These are phyloP conservation scores for Peromyscus maniculatus DNA, from an alignment of 2,113 vertebrate genomes.

Conservation along the genomic window DNA sequence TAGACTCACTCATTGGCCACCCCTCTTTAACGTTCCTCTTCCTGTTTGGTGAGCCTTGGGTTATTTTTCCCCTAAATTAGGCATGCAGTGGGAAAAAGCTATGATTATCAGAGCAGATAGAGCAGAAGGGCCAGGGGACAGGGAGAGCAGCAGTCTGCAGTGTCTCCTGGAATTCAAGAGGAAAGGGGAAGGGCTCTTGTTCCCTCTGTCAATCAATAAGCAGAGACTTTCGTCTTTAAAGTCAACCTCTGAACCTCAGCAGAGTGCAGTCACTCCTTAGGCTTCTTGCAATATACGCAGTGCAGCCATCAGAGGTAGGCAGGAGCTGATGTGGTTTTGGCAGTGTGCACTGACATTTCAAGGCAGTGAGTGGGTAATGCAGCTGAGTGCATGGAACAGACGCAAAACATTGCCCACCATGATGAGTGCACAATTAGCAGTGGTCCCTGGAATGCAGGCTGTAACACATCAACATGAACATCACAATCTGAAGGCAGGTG, in stretches of 20 bases:
- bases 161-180: conserved; percentile 39
- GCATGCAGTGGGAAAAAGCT: conserved; percentile 62
- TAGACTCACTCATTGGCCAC: neutral
- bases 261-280: neutral
- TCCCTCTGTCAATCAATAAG: neutral
- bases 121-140: neutral
- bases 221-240: neutral
- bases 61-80: conserved; percentile 46
- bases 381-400: neutral
- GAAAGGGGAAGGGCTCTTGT: neutral
- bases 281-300: neutral
- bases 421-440: neutral
- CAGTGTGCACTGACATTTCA: neutral
- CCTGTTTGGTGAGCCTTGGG: conserved; percentile 40
- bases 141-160: neutral
- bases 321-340: neutral
- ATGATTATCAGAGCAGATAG: conserved; percentile 64
- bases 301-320: neutral
- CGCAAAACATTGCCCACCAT: neutral
- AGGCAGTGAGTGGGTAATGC: neutral
- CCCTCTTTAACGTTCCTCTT: neutral
- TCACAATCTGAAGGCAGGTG: neutral
- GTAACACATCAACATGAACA: no score
- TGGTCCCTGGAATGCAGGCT: neutral
- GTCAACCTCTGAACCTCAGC: neutral